phyloP scores from a whole-genome alignment of 2,797 vertebrate species.

The Centropyge bicolor region DNA sequence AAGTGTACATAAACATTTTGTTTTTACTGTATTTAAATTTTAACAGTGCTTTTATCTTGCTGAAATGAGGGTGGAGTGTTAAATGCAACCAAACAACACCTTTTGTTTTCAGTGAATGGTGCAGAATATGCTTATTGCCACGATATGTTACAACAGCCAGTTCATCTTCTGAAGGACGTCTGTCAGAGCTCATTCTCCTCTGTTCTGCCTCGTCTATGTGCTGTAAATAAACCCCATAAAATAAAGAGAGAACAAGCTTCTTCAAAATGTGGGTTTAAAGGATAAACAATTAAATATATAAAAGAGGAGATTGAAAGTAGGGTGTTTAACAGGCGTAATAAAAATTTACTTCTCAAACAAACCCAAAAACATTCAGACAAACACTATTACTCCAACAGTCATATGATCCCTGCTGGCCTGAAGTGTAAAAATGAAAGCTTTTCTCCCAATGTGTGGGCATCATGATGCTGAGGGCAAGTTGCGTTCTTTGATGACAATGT shows the following conservation, averaged over 20 bases:
- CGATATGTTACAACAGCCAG: background rate
- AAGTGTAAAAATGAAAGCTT: conserved; percentile 24
- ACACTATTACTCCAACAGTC: background rate
- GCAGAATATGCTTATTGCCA: conserved; percentile 1
- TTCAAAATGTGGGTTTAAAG: background rate
- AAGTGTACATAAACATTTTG: conserved; percentile 44
- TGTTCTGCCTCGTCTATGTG: background rate
- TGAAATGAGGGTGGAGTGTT: conserved; percentile 18
- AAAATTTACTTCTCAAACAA: conserved; percentile 11
- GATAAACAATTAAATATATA: background rate
- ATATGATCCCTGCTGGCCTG: conserved; percentile 10
- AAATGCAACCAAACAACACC: conserved; percentile 21
- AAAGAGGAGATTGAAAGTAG: background rate
- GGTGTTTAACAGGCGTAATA: background rate
- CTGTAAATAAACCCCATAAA: background rate
- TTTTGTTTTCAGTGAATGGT: conserved; percentile 14
- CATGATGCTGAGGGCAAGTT: conserved; percentile 29
- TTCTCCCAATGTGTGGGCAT: conserved; percentile 12
- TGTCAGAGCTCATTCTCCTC: background rate
- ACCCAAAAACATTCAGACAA: conserved; percentile 11
- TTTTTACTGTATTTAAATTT: conserved; percentile 21
- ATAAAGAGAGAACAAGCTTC: background rate
- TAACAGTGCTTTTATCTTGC: conserved; percentile 38
- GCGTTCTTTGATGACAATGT: conserved; percentile 39
- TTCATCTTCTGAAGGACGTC: conserved; percentile 3